These are phyloP conservation scores for Ferdinandea cuprea DNA, from an alignment of 2,888 invertebrate genomes.

Conservation along the genomic window DNA sequence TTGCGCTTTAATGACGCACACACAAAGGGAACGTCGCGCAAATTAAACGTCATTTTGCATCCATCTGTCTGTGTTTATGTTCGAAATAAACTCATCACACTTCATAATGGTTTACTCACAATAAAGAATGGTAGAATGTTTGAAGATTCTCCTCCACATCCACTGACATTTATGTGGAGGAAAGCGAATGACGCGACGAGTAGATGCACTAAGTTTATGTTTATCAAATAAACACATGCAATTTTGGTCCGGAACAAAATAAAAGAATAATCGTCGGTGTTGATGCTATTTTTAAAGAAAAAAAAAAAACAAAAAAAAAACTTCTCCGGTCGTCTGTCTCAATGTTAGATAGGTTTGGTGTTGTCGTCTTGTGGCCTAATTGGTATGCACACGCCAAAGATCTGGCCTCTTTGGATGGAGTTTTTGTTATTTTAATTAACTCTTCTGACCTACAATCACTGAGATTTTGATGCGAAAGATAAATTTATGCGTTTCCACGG, in stretches of 20 bases:
- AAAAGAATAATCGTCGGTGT: constrained; percentile 39
- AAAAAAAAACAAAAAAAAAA: background rate
- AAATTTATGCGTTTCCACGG: constrained; percentile 42
- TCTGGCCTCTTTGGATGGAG: constrained; percentile 42
- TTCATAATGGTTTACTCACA: constrained; percentile 40
- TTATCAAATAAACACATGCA: constrained; percentile 56
- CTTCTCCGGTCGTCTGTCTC: background rate
- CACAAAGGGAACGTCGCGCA: constrained; percentile 25
- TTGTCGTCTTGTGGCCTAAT: constrained; percentile 50
- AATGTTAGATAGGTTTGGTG: constrained; percentile 1
- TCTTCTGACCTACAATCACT: constrained; percentile 69
- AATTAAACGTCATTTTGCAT: constrained; percentile 55
- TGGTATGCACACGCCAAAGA: constrained; percentile 54
- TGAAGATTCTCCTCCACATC: background rate
- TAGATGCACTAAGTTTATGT: constrained; percentile 43
- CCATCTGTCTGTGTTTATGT: constrained; percentile 69
- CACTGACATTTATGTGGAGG: background rate
- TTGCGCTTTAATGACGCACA: constrained; percentile 52
- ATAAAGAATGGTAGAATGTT: constrained; percentile 26
- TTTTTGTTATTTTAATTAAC: constrained; percentile 50
- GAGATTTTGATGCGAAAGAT: constrained; percentile 59
- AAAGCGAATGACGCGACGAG: background rate
- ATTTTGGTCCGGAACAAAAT: constrained; percentile 55
- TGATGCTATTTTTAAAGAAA: constrained; percentile 52
- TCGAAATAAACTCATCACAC: constrained; percentile 68